These are phyloP conservation scores for Octopus bimaculoides DNA, from an alignment of 1,140 invertebrate species.

Conservation along the genomic window DNA sequence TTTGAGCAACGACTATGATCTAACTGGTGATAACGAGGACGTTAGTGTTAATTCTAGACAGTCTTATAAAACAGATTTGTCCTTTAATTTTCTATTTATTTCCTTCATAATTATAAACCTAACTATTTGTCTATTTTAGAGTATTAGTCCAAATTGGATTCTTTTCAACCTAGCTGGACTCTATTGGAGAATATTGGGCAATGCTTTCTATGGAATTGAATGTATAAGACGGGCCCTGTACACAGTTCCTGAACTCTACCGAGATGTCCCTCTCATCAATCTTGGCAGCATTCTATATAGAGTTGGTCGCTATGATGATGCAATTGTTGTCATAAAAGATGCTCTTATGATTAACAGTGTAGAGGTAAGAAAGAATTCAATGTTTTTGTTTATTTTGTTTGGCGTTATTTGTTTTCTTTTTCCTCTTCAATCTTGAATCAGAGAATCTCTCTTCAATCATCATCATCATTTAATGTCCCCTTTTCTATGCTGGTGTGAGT, in stretches of 20 bases:
- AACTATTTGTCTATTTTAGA: constrained; percentile 56
- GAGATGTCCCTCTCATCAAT: constrained; percentile 77
- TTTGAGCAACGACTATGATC: too few species aligned
- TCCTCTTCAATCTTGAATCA: background rate
- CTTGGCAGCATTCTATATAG: constrained; percentile 74
- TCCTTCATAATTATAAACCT: too few species aligned
- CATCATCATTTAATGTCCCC: too few species aligned
- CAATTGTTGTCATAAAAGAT: constrained; percentile 72
- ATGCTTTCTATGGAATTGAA: constrained; percentile 76
- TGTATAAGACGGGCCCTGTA: constrained; percentile 76
- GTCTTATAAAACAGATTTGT: too few species aligned
- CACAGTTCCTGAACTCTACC: constrained; percentile 71
- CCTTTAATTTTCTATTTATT: too few species aligned
- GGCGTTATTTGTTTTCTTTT: background rate
- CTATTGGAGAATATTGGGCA: constrained; percentile 79
- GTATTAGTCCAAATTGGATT: constrained; percentile 72
- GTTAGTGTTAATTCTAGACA: too few species aligned
- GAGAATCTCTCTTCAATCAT: background rate
- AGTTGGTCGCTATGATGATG: constrained; percentile 71
- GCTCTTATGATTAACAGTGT: constrained; percentile 72
- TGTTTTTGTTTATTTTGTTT: background rate
- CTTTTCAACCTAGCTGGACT: constrained; percentile 79
- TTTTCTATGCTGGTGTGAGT: too few species aligned
- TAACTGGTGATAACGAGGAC: too few species aligned
- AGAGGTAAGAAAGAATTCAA: constrained; percentile 60